Percentiles rank a stretch among this genome's conserved stretches.
Conservation (phyloP, 2,888 invertebrate species). For the Leptarthrus brevirostris region DNA sequence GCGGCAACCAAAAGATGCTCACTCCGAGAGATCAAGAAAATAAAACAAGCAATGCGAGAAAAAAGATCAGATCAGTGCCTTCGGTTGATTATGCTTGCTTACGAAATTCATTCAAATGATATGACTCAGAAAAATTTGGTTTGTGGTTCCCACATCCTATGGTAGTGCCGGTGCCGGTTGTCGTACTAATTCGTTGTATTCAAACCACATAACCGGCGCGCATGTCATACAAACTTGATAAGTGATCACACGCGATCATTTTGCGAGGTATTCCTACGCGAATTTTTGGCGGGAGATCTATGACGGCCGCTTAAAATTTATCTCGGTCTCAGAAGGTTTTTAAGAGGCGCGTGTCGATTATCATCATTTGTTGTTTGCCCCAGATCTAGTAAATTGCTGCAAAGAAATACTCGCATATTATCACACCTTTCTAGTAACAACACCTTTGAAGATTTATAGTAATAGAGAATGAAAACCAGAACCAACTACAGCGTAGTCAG, state of each 20-base stretch:
- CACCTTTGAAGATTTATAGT: no score
- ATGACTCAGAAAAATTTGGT: conserved; percentile 6
- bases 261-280: conserved; percentile 21
- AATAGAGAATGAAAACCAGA: no score
- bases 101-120: conserved; percentile 23
- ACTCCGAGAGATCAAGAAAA: no score
- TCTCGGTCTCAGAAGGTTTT: not conserved
- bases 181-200: not conserved
- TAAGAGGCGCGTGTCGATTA: conserved; percentile 6
- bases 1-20: no score
- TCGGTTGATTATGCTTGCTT: conserved; percentile 1
- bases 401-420: no score
- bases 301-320: not conserved
- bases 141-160: not conserved
- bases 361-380: no score
- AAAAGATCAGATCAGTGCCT: no score
- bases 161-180: no score
- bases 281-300: conserved; percentile 9
- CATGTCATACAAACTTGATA: not conserved
- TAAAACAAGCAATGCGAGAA: no score
- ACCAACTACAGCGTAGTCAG: no score
- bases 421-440: no score
- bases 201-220: not conserved
- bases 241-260: not conserved
- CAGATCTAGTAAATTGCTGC: no score